phyloP scores from a whole-genome alignment of 1,140 invertebrate species.

The Lepidurus arcticus region DNA sequence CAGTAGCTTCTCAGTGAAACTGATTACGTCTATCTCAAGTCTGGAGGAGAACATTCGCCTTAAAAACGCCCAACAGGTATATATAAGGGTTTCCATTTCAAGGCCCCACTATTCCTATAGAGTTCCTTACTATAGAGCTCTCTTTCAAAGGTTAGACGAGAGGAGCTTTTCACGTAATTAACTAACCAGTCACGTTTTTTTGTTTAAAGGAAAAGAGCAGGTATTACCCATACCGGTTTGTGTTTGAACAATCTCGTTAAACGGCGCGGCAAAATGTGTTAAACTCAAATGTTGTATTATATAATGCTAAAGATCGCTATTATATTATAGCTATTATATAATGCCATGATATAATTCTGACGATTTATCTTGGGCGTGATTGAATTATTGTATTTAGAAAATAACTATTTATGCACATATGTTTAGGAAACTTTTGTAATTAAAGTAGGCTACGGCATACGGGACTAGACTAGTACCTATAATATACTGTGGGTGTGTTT shows the following conservation, averaged over 20 bases:
- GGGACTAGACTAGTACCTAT: too few relatives aligned
- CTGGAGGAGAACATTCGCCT: neutral
- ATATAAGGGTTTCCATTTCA: neutral
- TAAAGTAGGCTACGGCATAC: too few relatives aligned
- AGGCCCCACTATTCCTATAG: neutral
- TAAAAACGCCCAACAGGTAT: conserved; percentile 6
- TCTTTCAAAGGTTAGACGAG: neutral
- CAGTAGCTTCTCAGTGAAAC: neutral
- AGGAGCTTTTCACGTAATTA: neutral
- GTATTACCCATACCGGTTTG: neutral
- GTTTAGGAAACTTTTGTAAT: too few relatives aligned
- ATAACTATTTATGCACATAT: too few relatives aligned
- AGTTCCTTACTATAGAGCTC: neutral
- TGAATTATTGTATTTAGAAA: too few relatives aligned
- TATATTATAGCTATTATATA: too few relatives aligned
- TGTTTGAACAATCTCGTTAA: neutral
- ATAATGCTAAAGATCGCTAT: too few relatives aligned
- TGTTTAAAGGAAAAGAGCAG: neutral
- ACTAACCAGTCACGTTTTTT: neutral
- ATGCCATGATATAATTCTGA: too few relatives aligned
- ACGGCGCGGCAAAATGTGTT: neutral
- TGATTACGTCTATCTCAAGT: neutral
- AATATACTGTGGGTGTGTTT: neutral
- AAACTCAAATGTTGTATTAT: neutral
- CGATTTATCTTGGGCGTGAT: too few relatives aligned